These are phyloP conservation scores for Abramis brama DNA, from an alignment of 2,113 vertebrate genomes.

Conservation along the genomic window DNA sequence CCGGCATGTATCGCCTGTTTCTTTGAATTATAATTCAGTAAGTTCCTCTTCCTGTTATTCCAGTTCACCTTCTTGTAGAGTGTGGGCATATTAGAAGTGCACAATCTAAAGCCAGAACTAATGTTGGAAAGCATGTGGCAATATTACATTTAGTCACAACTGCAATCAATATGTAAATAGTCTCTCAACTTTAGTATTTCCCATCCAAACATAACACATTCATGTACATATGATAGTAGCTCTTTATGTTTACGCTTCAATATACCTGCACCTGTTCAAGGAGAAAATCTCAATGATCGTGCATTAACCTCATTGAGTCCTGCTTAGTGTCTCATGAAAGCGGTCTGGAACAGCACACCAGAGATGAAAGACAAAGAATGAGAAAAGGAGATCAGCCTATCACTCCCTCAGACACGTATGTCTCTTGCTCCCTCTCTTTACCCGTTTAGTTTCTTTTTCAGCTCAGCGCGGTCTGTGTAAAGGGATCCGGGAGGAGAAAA, in stretches of 20 bases:
- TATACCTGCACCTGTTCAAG: constrained; percentile 46
- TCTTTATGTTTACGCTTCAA: constrained; percentile 44
- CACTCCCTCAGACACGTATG: constrained; percentile 24
- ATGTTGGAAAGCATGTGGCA: too few species aligned
- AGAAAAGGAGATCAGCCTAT: background rate
- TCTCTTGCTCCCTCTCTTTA: background rate
- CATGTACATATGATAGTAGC: background rate
- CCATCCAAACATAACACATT: background rate
- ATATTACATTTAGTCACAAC: too few species aligned
- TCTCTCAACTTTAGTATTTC: background rate
- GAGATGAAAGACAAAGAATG: constrained; percentile 29
- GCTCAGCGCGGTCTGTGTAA: background rate
- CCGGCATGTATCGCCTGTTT: too few species aligned
- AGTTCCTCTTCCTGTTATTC: too few species aligned
- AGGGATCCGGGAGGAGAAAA: constrained; percentile 45
- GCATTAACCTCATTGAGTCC: constrained; percentile 44
- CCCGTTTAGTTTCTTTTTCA: background rate
- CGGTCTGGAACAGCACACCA: constrained; percentile 24
- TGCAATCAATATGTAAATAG: too few species aligned
- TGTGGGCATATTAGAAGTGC: too few species aligned
- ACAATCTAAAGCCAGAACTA: too few species aligned
- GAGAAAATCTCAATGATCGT: constrained; percentile 53
- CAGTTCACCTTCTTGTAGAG: too few species aligned
- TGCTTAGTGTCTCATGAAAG: constrained; percentile 53
- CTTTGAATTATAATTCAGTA: too few species aligned